A percentile compares a stretch with the other conserved stretches of the same genome.
Conservation (phyloP, 2,888 invertebrate species). For the Crepidodera aurea region DNA sequence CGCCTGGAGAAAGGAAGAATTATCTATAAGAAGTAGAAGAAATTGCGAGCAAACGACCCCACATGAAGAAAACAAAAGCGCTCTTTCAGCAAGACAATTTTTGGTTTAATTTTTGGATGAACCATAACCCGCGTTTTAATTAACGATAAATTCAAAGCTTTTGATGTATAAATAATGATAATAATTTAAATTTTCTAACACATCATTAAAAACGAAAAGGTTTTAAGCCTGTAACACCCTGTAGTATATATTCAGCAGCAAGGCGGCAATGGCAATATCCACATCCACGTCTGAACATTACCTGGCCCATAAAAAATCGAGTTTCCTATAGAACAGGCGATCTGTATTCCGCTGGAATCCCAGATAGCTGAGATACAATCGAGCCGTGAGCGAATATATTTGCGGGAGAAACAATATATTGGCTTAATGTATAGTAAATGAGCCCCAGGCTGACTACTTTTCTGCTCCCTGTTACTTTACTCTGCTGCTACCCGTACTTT, state of each 20-base stretch:
- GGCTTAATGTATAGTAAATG: constrained; percentile 56
- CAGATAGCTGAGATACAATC: constrained; percentile 57
- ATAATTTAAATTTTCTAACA: no score
- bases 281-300: constrained; percentile 58
- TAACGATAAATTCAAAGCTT: no score
- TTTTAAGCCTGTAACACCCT: constrained; percentile 12
- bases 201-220: no score
- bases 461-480: constrained; percentile 34
- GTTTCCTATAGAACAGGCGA: constrained; percentile 55
- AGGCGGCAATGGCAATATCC: constrained; percentile 47
- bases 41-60: no score
- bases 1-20: no score
- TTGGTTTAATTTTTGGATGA: no score
- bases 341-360: constrained; percentile 56
- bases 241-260: constrained; percentile 36
- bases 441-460: constrained; percentile 47
- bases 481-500: constrained; percentile 19
- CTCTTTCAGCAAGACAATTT: no score
- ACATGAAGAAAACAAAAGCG: no score
- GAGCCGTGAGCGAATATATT: constrained; percentile 56
- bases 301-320: constrained; percentile 58
- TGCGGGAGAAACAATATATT: constrained; percentile 56
- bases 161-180: no score
- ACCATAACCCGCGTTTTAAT: no score
- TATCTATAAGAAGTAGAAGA: no score